Percentiles rank a stretch among this genome's conserved stretches.
phyloP scores from a whole-genome alignment of 35 echinoderm and acorn worm genomes.

The Amphiura filiformis region DNA sequence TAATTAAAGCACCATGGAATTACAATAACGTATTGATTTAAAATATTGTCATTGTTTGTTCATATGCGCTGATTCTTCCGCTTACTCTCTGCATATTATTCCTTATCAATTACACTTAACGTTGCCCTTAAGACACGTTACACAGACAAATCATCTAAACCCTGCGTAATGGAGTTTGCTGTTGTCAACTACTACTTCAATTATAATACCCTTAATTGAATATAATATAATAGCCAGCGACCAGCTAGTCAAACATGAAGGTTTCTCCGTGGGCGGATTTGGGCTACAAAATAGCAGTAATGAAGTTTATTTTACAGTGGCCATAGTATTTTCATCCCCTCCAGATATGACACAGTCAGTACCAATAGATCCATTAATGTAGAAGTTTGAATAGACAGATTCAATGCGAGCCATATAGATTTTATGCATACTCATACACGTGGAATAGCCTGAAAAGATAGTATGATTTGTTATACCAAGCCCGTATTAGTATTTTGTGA shows the following conservation, averaged over 20 bases:
- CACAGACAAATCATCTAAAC: not conserved
- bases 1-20: not conserved
- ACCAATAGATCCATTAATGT: not conserved
- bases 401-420: not conserved
- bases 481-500: too few species aligned
- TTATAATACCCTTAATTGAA: not conserved
- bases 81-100: not conserved
- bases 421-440: constrained; percentile 8
- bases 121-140: not conserved
- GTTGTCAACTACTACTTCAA: not conserved
- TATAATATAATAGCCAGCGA: not conserved
- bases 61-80: not conserved
- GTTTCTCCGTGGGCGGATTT: not conserved
- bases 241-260: not conserved
- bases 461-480: too few species aligned
- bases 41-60: not conserved
- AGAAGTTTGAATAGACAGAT: not conserved
- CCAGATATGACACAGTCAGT: not conserved
- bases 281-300: not conserved
- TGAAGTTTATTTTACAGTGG: not conserved
- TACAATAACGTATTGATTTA: constrained; percentile 12
- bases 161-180: not conserved
- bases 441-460: not conserved
- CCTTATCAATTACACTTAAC: not conserved
- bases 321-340: not conserved